Evolutionary conservation across 2,113 vertebrate species (phyloP), one percentile per base, ranked within the genome.

Genomic region (Pygoscelis antarcticus): DNA sequence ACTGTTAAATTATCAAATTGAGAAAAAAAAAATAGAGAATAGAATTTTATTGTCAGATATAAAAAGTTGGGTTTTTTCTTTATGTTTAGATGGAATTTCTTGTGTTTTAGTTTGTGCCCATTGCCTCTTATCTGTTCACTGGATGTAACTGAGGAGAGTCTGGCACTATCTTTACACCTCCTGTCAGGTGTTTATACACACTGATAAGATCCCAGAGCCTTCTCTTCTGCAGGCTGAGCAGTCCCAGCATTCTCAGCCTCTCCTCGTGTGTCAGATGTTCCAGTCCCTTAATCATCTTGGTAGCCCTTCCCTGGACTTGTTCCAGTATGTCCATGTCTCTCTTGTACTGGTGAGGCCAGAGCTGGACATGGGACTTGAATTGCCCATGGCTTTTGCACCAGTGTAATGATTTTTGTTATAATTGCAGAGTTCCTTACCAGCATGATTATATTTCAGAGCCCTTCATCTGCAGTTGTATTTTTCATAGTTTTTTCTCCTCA

Each of bases 51-150:
- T n/a, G 8, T 16, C 32, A 64, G 32, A 23, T 27, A 69, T 66
- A 5, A 75, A 87, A 57, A 14, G 17, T 3, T 38, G 4, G 2
- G 0, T 0, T 13, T 71, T 71, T 62, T 12, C 18, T 64, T 20
- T 20, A 1, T 7, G 11, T 57, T 58, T 58, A 30, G 22, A 44
- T 60, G 30, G 32, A 30, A 65, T 69, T 83, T 60, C 11, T 36
- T 25, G 25, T 42, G 1, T n/a, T 89, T 62, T 72, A 38, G 8
- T 60, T 58, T 62, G 62, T 74, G 49, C 49, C 40, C 8, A 0
- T 19, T 25, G 22, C 22, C 30, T 83, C 12, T 75, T 47, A 7
- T 7, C 15, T 92, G 22, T 65, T 80, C 27, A 1, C 29, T 65
- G 75, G 40, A 9, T 27, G 10, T 14, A 47, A 2, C 13, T 1